Evolutionary conservation across 2,113 vertebrate species (phyloP).

Genomic region (Calyptommatus sinebrachiatus): DNA sequence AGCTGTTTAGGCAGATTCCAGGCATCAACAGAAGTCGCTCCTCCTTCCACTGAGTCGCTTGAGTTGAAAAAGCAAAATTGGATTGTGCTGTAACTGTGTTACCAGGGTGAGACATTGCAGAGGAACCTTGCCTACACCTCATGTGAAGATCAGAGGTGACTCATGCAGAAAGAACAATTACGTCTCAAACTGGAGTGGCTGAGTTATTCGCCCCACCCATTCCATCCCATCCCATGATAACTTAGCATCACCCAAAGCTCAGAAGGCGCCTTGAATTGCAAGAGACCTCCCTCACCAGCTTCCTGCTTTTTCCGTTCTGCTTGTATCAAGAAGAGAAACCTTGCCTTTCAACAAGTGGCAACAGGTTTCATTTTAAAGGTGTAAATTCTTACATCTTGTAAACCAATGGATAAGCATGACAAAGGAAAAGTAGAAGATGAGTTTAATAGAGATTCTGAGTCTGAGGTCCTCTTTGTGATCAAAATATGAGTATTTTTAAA

Average conservation of each 20-base stretch:
- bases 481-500: no score
- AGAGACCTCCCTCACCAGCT: background rate
- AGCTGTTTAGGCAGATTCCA: background rate
- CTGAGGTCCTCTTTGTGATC: no score
- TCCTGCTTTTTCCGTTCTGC: background rate
- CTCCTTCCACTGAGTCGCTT: background rate
- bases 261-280: background rate
- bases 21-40: background rate
- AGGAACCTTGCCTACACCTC: background rate
- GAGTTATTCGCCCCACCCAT: conserved; percentile 36
- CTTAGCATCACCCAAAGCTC: conserved; percentile 35
- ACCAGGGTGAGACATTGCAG: background rate
- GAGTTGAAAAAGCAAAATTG: background rate
- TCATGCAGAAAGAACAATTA: conserved; percentile 4
- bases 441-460: no score
- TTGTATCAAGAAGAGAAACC: conserved; percentile 5
- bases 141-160: conserved; percentile 9
- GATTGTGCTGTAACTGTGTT: background rate
- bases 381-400: conserved; percentile 56
- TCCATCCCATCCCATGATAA: conserved; percentile 19
- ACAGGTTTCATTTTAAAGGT: conserved; percentile 61
- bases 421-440: background rate
- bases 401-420: conserved; percentile 47
- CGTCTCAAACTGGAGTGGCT: conserved; percentile 26
- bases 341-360: conserved; percentile 57